Evolutionary conservation across 2,888 invertebrate species (phyloP), one percentile per base, ranked within the genome.

Genomic region (Tenodera sinensis): DNA sequence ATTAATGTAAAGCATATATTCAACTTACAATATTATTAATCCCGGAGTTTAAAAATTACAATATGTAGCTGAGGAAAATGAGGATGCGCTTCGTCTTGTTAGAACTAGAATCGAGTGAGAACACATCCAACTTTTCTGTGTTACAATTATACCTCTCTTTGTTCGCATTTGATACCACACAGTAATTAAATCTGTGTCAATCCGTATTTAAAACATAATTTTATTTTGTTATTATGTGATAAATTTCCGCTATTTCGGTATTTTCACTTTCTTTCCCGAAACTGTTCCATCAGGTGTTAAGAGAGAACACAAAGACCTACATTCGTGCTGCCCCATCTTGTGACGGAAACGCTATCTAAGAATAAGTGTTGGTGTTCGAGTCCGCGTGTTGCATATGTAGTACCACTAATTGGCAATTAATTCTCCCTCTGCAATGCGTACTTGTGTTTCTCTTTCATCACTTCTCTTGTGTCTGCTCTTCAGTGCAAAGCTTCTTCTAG

Each of bases 391-490:
- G 85, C 54, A 85, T 85, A 27, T 85, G n/a, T 85, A 85, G 47
- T 85, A 27, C 85, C 54, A 27, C 85, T 85, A 85, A 86, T 81
- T 86, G 86, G 28, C 81, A 86, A 81, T 81, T 86, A 86, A 81
- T 86, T 28, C 25, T 81, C 86, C 54, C 54, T 71, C 42, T 0
- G 54, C 54, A 20, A 71, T 71, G 54, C 54, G 54, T 71, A 71
- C 54, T 71, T 71, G 54, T 71, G 54, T 71, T 71, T 71, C 54
- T 20, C 54, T 20, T 71, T 71, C 54, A 71, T 71, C 54, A 71
- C 54, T 71, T 71, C 54, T 71, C 54, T 71, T 25, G 20, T 25
- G 54, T 71, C 3, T 71, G 20, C 54, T 71, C 54, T 71, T 71
- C 54, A 71, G 3, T 20, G 54, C 54, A 71, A 71, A 25, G 54